Conservation (phyloP, 2,888 invertebrate species). For the Operophtera brumata region DNA sequence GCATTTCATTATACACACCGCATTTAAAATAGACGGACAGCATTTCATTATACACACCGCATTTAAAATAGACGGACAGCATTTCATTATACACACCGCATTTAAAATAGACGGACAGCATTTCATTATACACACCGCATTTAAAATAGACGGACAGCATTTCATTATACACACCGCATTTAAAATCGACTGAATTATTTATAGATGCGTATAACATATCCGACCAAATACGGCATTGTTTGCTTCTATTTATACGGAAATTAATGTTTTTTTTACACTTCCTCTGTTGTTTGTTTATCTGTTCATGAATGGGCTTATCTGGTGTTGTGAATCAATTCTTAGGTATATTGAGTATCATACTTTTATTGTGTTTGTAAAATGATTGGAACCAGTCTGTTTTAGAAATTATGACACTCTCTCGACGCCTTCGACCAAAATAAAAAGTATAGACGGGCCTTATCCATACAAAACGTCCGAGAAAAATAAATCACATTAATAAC, state of each 20-base stretch:
- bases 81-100: too few relatives aligned
- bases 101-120: too few relatives aligned
- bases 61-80: too few relatives aligned
- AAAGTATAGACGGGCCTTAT: too few relatives aligned
- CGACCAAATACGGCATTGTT: conserved; percentile 20
- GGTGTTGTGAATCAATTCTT: neutral
- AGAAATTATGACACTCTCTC: neutral
- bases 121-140: too few relatives aligned
- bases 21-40: too few relatives aligned
- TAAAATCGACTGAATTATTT: conserved; percentile 22
- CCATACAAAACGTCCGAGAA: too few relatives aligned
- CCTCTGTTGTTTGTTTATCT: conserved; percentile 1
- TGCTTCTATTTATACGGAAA: conserved; percentile 12
- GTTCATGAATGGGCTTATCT: conserved; percentile 2
- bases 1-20: too few relatives aligned
- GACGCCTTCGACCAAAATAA: too few relatives aligned
- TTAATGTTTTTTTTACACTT: conserved; percentile 5
- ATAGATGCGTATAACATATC: conserved; percentile 16
- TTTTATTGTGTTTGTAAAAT: neutral
- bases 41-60: too few relatives aligned
- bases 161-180: conserved; percentile 11
- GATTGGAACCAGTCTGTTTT: neutral
- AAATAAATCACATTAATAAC: too few relatives aligned
- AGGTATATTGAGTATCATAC: too few relatives aligned
- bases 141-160: conserved; percentile 1